phyloP scores from a whole-genome alignment of 2,113 vertebrate species.

The Anolis carolinensis region DNA sequence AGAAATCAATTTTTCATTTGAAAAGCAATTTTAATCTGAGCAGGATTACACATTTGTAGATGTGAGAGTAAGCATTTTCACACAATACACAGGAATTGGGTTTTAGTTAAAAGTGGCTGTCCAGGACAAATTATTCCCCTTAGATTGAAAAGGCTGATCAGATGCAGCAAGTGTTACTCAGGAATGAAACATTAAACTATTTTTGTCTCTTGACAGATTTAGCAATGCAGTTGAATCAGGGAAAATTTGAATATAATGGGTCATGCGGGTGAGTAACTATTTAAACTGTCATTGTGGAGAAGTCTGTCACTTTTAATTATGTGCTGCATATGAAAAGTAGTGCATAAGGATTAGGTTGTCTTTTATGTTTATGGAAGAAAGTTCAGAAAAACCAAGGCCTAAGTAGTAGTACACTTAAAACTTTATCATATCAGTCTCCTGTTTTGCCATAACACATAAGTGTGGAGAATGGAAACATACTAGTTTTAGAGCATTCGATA shows the following conservation, averaged over 20 bases:
- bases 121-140: constrained; percentile 26
- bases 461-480: too few relatives aligned
- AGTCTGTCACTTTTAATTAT: constrained; percentile 79
- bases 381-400: not conserved
- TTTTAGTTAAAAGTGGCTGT: constrained; percentile 22
- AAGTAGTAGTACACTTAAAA: too few relatives aligned
- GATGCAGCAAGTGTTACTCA: constrained; percentile 32
- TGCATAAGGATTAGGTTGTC: not conserved
- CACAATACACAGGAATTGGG: not conserved
- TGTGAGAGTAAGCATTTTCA: not conserved
- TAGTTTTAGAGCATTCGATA: too few relatives aligned
- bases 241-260: constrained; percentile 99
- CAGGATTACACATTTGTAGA: not conserved
- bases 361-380: not conserved
- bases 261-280: constrained; percentile 91
- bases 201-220: constrained; percentile 86
- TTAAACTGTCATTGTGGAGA: constrained; percentile 64
- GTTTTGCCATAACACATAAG: too few relatives aligned
- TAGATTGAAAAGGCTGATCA: constrained; percentile 28
- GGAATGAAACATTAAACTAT: constrained; percentile 52
- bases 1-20: not conserved
- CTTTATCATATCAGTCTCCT: too few relatives aligned
- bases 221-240: constrained; percentile 99
- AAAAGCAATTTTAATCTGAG: not conserved
- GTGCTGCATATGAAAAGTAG: constrained; percentile 62